Conservation (phyloP, 2,113 vertebrate species). For the Menidia beryllina region DNA sequence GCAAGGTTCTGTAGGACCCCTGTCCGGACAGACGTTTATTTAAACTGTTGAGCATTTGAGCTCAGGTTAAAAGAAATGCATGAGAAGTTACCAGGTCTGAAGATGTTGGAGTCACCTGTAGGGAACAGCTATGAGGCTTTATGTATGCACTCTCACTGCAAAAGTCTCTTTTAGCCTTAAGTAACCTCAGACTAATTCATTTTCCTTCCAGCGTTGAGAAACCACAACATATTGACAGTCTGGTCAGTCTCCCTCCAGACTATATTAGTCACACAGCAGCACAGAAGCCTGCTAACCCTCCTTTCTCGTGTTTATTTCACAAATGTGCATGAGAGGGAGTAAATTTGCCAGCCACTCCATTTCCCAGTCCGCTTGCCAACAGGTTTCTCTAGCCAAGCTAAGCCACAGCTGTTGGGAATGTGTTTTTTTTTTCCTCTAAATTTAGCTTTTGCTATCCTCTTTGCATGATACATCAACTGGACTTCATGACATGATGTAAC, state of each 20-base stretch:
- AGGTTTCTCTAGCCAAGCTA: conserved; percentile 51
- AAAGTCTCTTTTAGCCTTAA: conserved; percentile 28
- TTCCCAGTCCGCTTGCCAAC: conserved; percentile 56
- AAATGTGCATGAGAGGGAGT: conserved; percentile 66
- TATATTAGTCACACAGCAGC: conserved; percentile 67
- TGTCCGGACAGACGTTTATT: conserved; percentile 18
- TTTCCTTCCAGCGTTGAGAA: conserved; percentile 57
- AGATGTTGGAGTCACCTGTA: background rate
- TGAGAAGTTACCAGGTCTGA: conserved; percentile 17
- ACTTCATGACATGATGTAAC: conserved; percentile 22
- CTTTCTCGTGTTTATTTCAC: conserved; percentile 65
- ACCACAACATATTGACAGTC: conserved; percentile 69
- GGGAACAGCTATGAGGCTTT: conserved; percentile 9
- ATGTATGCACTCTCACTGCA: conserved; percentile 6
- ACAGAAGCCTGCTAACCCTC: conserved; percentile 41
- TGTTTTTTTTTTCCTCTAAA: conserved; percentile 28
- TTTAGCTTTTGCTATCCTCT: conserved; percentile 42
- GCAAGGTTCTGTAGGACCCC: conserved; percentile 27
- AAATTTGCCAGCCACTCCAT: conserved; percentile 63
- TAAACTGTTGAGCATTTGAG: conserved; percentile 27
- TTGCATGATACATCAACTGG: conserved; percentile 18
- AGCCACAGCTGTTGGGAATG: conserved; percentile 58
- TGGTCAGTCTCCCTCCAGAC: conserved; percentile 65
- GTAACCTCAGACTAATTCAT: conserved; percentile 48
- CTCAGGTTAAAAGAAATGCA: background rate